A percentile compares a stretch with the other conserved stretches of the same genome.
phyloP scores from a whole-genome alignment of 2,888 invertebrate genomes.

The Metallyticus violacea region DNA sequence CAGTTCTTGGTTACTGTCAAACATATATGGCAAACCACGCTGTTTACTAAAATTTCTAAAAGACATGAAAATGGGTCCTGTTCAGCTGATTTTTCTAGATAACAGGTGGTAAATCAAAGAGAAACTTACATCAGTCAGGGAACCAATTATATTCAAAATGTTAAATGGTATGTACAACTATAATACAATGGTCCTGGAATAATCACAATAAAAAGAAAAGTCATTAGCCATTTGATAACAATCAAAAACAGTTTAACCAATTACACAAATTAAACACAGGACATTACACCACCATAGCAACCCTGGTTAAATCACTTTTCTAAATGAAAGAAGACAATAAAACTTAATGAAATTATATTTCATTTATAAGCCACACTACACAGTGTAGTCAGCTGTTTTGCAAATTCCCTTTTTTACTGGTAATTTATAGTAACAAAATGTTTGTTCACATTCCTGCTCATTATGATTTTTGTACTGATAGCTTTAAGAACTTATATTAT shows the following conservation, averaged over 20 bases:
- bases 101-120: background rate
- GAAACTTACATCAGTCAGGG: background rate
- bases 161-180: background rate
- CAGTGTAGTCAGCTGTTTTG: background rate
- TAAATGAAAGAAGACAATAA: background rate
- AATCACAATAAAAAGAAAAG: background rate
- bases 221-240: background rate
- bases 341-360: background rate
- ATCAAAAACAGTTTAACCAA: background rate
- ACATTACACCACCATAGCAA: background rate
- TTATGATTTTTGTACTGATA: background rate
- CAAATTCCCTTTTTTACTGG: background rate
- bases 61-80: too few species aligned
- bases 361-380: background rate
- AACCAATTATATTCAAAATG: background rate
- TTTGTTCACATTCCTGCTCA: background rate
- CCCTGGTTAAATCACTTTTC: background rate
- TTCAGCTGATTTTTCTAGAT: too few species aligned
- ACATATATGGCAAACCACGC: background rate
- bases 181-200: background rate
- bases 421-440: background rate
- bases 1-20: too few species aligned
- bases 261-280: background rate
- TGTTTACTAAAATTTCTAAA: too few species aligned
- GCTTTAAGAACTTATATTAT: background rate